These are phyloP conservation scores for Ctenochaetus hawaiiensis DNA, from an alignment of 2,797 vertebrate genomes.

Conservation along the genomic window DNA sequence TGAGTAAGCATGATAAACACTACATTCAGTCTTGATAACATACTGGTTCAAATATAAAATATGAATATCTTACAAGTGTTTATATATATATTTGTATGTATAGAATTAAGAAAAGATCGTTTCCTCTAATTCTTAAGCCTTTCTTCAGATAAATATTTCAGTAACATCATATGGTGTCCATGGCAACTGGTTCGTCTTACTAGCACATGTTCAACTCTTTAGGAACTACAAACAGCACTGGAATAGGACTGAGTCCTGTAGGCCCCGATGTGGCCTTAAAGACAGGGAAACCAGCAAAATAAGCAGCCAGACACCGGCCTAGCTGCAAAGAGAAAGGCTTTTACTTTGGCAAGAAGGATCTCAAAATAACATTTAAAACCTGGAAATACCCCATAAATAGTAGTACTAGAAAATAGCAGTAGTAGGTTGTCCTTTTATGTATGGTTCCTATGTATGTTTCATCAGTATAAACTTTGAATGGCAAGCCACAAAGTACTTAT, in stretches of 20 bases:
- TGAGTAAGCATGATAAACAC: conserved; percentile 87
- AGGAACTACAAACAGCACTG: conserved; percentile 75
- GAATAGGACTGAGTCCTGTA: conserved; percentile 63
- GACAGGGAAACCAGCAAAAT: conserved; percentile 73
- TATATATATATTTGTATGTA: conserved; percentile 86
- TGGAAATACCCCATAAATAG: conserved; percentile 89
- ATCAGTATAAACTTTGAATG: conserved; percentile 76
- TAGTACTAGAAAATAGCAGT: conserved; percentile 92
- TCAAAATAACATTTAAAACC: conserved; percentile 89
- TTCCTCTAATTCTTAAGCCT: conserved; percentile 83
- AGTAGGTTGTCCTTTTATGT: conserved; percentile 84
- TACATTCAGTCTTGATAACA: conserved; percentile 91
- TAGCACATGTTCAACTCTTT: conserved; percentile 62
- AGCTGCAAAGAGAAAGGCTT: conserved; percentile 89
- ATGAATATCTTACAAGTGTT: conserved; percentile 88
- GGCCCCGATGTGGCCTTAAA: conserved; percentile 62
- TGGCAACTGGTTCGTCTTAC: conserved; percentile 72
- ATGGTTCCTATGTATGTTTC: conserved; percentile 73
- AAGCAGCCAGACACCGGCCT: conserved; percentile 84
- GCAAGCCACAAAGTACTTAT: conserved; percentile 82
- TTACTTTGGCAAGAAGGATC: conserved; percentile 96
- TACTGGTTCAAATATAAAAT: conserved; percentile 89
- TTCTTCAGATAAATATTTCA: conserved; percentile 88
- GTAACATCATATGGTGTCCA: conserved; percentile 83
- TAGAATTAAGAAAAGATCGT: conserved; percentile 82